phyloP scores from a whole-genome alignment of 2,888 invertebrate genomes.

The Chesias legatella region DNA sequence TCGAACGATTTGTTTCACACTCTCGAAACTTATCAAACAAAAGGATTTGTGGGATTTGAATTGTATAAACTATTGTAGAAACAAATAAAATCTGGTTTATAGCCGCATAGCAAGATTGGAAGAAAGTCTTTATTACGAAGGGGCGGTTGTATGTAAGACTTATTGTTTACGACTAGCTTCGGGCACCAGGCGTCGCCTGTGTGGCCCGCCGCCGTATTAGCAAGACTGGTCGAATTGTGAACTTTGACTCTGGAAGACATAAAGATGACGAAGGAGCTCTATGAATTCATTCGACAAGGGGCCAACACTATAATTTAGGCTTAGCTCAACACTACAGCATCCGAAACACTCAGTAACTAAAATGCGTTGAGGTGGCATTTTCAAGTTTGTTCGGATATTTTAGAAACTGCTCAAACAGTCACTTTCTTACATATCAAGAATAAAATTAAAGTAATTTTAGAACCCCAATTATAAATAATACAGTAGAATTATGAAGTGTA shows the following conservation, averaged over 20 bases:
- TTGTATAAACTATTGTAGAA: conserved; percentile 40
- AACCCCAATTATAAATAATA: no score
- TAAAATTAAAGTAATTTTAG: no score
- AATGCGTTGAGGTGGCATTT: no score
- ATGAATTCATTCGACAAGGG: no score
- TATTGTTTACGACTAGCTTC: conserved; percentile 69
- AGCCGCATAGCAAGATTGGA: conserved; percentile 58
- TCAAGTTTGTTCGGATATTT: no score
- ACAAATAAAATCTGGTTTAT: conserved; percentile 59
- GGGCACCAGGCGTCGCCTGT: conserved; percentile 56
- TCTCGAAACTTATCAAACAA: conserved; percentile 30
- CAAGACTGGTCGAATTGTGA: conserved; percentile 44
- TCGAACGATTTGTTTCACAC: conserved; percentile 12
- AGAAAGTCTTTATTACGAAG: conserved; percentile 60
- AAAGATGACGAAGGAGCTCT: conserved; percentile 8
- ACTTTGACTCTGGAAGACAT: conserved; percentile 21
- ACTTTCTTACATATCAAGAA: no score
- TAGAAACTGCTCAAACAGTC: no score
- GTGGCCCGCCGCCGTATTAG: conserved; percentile 58
- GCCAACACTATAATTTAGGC: no score
- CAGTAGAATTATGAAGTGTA: no score
- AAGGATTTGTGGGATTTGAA: conserved; percentile 31
- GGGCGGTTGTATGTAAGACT: conserved; percentile 46
- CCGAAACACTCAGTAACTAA: no score
- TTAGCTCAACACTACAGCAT: no score